Evolutionary conservation across 2,888 invertebrate genomes (phyloP), one percentile per base, ranked within the genome.

Genomic region (Aradus depressus): DNA sequence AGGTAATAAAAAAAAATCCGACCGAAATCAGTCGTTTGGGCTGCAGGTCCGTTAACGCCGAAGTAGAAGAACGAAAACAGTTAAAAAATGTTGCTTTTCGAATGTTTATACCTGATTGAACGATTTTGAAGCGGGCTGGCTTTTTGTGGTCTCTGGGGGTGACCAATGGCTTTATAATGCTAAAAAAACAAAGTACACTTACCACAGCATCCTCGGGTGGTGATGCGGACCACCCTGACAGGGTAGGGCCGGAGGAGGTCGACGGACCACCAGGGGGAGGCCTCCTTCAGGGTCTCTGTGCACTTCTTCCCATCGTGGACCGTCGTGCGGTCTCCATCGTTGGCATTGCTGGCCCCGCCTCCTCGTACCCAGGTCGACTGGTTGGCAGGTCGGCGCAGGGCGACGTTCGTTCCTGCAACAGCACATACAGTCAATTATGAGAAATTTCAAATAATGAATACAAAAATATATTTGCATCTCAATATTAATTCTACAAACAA

Each of bases 221-320:
- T 87, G 44, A 92, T 83, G 56, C 89, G 72, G 34, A 92, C 85
- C 32, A 87, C 87, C 65, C 84, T 81, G 47, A 92, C 81, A 1
- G 87, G 79, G 66, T 90, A 90, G 23, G 89, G 81, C 51, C 82
- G 72, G 32, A 92, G 72, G 39, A 92, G 72, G 66, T 92, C 89
- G 6, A 91, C 90, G 61, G 84, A 81, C 91, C 91, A 92, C 89
- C 90, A 92, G 0, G 91, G 91, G 19, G 89, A 89, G 0, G 84
- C 82, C 64, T 92, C 91, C 54, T 83, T 79, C 65, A 85, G 84
- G 0, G 91, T 92, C 71, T 91, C 90, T 0, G 89, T 86, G 67
- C 92, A 92, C 56, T 85, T 73, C 64, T 84, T 82, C 12, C 86
- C 88, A 61, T 91, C 90, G 63, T 90, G 89, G 53, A 88, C 84